Evolutionary conservation across 2,113 vertebrate genomes (phyloP).

Genomic region (Indri indri): DNA sequence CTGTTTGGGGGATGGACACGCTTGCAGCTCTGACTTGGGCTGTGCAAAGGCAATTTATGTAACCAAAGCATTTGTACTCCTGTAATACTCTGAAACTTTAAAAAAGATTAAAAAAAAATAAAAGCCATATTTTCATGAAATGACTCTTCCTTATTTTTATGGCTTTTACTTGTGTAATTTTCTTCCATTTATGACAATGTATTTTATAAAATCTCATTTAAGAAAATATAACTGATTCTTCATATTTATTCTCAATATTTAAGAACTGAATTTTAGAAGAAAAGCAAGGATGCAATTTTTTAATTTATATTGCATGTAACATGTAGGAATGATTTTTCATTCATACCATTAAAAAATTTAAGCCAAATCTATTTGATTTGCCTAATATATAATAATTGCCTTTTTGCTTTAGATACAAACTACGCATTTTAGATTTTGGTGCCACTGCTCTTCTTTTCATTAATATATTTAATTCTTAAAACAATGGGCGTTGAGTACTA

Average conservation of each 20-base stretch:
- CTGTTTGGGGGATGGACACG: no score
- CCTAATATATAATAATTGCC: background rate
- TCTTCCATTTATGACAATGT: background rate
- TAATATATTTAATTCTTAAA: slow-evolving; percentile 35
- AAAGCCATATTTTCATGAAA: background rate
- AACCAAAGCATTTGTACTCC: no score
- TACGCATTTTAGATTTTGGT: background rate
- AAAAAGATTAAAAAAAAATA: no score
- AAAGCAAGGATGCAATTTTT: background rate
- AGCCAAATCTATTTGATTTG: background rate
- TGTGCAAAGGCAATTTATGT: no score
- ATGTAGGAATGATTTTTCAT: background rate
- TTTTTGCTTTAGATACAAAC: background rate
- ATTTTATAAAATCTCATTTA: slow-evolving; percentile 22
- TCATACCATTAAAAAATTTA: background rate
- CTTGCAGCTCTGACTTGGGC: no score
- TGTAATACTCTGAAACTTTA: no score
- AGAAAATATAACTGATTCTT: background rate
- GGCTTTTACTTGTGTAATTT: background rate
- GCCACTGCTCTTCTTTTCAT: background rate
- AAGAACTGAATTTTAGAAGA: background rate
- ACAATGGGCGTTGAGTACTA: background rate
- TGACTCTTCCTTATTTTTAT: background rate
- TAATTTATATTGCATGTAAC: background rate
- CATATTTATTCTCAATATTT: background rate